These are phyloP conservation scores for Panzeria rudis DNA, from an alignment of 2,888 invertebrate species.

Conservation along the genomic window DNA sequence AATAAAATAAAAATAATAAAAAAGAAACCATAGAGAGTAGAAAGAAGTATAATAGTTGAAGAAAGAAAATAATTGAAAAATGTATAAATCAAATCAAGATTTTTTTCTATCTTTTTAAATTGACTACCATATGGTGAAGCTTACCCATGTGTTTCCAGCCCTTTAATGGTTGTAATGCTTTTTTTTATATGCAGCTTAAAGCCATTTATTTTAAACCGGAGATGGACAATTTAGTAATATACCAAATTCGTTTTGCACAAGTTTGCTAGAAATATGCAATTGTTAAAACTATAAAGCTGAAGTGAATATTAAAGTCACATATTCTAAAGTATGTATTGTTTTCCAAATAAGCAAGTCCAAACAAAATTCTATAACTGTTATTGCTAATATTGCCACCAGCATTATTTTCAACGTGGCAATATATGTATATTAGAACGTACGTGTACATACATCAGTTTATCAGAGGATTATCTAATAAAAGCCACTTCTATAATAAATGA, in stretches of 20 bases:
- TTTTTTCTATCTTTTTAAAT: constrained; percentile 11
- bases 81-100: constrained; percentile 51
- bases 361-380: not conserved
- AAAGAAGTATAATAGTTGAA: constrained; percentile 7
- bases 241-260: not conserved
- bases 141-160: constrained; percentile 37
- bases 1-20: not conserved
- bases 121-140: constrained; percentile 53
- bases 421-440: not conserved
- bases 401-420: not conserved
- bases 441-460: not conserved
- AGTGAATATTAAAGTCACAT: not conserved
- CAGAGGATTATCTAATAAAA: constrained; percentile 61
- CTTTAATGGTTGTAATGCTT: constrained; percentile 14
- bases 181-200: not conserved
- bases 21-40: constrained; percentile 46
- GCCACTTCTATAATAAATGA: constrained; percentile 28
- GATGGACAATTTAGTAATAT: not conserved
- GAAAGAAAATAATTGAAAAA: constrained; percentile 53
- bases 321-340: not conserved
- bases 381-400: not conserved
- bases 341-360: not conserved
- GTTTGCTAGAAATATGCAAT: not conserved
- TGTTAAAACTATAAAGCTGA: not conserved
- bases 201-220: not conserved